Base-by-base conservation (phyloP, 2,797 vertebrate species). In the Ispidina picta region DNA sequence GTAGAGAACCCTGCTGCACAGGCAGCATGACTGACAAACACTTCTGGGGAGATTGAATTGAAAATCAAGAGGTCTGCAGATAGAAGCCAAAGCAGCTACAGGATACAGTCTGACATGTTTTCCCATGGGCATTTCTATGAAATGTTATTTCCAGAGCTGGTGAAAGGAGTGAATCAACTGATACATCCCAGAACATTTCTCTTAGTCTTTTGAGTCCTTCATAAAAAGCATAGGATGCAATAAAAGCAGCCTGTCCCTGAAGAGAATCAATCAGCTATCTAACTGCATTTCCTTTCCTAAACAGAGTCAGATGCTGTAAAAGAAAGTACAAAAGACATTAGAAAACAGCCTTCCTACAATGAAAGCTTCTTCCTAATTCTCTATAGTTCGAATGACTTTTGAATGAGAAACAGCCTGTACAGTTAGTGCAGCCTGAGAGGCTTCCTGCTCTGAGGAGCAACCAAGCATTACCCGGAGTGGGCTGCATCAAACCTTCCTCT, bases 341-440 rank as follows among this genome's bases (percentile, higher is more conserved):
- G 70, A 89, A 90, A 95, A 78, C 79, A 87, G 83, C 48, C 70
- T 92, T 85, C 59, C 70, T 56, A 93, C 93, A 96, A 81, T 78
- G 89, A 87, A 93, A 89, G 90, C 89, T 29, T 96, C 88, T 83
- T 93, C 89, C 73, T 92, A 94, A 95, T 89, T 93, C 72, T 85
- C 94, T 95, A 92, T 95, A 95, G 94, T 94, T 95, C 95, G 94
- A 95, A 89, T 89, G 82, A 95, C 89, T 95, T 95, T 69, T 95
- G 90, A 94, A 95, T 83, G 91, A 91, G 87, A 93, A 93, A 79
- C 91, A 95, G 90, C 49, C 88, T 90, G 94, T 89, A 93, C 94
- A 89, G 82, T 90, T 90, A 90, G 79, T 87, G 73, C 84, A 92
- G 94, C 89, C 82, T 73, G 62, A 52, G 51, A 94, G 84, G 89